These are phyloP conservation scores for Salvator merianae DNA, from an alignment of 2,113 vertebrate genomes.

Conservation along the genomic window DNA sequence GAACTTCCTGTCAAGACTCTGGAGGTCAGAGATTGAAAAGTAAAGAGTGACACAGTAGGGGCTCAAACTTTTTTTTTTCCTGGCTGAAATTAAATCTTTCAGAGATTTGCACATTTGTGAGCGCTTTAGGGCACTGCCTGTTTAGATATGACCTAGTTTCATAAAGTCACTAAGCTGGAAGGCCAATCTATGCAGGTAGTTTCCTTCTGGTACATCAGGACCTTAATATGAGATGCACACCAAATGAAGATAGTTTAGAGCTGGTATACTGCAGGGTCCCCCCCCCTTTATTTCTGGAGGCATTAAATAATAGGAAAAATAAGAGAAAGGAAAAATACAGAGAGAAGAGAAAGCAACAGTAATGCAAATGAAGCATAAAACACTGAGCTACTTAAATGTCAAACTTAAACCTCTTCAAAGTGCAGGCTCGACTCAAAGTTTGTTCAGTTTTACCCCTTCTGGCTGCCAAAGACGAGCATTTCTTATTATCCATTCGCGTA, in stretches of 20 bases:
- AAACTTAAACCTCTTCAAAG: neutral
- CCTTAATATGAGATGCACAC: neutral
- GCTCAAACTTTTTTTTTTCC: neutral
- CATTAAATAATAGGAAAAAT: neutral
- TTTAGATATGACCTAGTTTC: accelerated
- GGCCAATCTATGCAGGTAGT: neutral
- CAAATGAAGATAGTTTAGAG: neutral
- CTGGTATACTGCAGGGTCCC: neutral
- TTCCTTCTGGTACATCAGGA: neutral
- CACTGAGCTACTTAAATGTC: neutral
- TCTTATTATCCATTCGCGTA: too few relatives aligned
- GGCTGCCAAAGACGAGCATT: too few relatives aligned
- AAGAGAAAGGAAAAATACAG: neutral
- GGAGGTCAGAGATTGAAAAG: constrained; percentile 44
- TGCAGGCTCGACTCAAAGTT: neutral
- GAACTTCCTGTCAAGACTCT: constrained; percentile 28
- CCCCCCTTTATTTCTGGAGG: neutral
- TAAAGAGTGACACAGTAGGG: constrained; percentile 37
- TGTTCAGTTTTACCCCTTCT: neutral
- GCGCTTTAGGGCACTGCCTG: neutral
- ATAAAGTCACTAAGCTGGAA: neutral
- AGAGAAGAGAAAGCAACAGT: neutral
- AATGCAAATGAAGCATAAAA: neutral
- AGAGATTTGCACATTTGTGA: constrained; percentile 13
- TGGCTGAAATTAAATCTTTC: neutral